These are phyloP conservation scores for Philereme vetulata DNA, from an alignment of 2,888 invertebrate genomes.

Conservation along the genomic window DNA sequence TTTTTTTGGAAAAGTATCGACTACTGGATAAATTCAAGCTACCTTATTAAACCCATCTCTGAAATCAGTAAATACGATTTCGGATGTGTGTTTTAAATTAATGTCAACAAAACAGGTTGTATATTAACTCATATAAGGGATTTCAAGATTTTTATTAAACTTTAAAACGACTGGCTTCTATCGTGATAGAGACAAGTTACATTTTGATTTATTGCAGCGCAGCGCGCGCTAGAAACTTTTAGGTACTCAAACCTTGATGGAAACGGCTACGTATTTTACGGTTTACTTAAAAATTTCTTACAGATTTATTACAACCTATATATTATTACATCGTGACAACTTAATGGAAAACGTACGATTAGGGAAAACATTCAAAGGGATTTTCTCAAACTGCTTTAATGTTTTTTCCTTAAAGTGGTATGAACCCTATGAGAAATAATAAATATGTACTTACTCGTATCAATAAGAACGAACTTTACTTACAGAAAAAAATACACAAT, in stretches of 20 bases:
- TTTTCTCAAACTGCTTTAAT: too few species aligned
- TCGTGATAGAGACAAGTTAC: conserved; percentile 8
- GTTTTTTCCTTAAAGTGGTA: background rate
- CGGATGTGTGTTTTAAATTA: too few species aligned
- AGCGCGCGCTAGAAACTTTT: conserved; percentile 7
- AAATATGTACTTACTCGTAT: too few species aligned
- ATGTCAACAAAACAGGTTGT: too few species aligned
- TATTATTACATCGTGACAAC: conserved; percentile 18
- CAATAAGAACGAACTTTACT: too few species aligned
- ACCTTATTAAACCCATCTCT: too few species aligned
- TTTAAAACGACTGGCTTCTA: conserved; percentile 2
- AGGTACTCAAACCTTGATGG: conserved; percentile 5
- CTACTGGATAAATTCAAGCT: too few species aligned
- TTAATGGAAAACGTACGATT: conserved; percentile 16
- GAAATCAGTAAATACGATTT: too few species aligned
- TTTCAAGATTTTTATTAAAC: background rate
- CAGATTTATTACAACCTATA: conserved; percentile 24
- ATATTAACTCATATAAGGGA: too few species aligned
- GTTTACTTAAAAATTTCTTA: conserved; percentile 18
- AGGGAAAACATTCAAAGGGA: background rate
- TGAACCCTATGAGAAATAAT: too few species aligned
- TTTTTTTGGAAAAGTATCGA: too few species aligned
- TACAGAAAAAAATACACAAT: too few species aligned
- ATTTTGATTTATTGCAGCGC: conserved; percentile 16
- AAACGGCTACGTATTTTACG: conserved; percentile 14